Evolutionary conservation across 2,888 invertebrate genomes (phyloP).

Genomic region (Dryocosmus kuriphilus): DNA sequence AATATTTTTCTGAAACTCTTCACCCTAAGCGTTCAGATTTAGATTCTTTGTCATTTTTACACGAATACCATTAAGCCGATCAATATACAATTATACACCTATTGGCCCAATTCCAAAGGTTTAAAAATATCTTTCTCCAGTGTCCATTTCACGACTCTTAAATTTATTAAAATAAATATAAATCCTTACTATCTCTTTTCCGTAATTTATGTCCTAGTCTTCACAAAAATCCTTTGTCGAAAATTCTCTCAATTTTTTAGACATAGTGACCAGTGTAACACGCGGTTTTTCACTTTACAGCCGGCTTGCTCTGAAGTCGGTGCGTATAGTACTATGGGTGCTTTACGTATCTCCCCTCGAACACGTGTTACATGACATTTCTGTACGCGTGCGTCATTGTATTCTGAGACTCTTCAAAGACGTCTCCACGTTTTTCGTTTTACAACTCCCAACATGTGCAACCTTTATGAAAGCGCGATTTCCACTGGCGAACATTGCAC

Average conservation of each 20-base stretch:
- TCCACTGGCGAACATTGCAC: constrained; percentile 63
- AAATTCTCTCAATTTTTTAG: neutral
- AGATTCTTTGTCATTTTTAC: too few relatives aligned
- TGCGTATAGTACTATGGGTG: neutral
- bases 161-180: too few relatives aligned
- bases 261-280: neutral
- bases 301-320: constrained; percentile 11
- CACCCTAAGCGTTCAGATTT: too few relatives aligned
- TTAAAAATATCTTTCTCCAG: too few relatives aligned
- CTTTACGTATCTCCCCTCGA: neutral
- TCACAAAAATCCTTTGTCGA: neutral
- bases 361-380: constrained; percentile 11
- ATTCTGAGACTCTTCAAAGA: neutral
- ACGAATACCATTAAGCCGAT: too few relatives aligned
- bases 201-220: neutral
- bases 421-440: neutral
- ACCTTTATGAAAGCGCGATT: constrained; percentile 59
- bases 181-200: neutral
- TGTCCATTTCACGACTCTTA: too few relatives aligned
- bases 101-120: too few relatives aligned
- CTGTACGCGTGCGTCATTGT: constrained; percentile 24
- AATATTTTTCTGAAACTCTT: too few relatives aligned
- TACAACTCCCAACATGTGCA: constrained; percentile 52
- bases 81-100: too few relatives aligned
- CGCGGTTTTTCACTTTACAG: constrained; percentile 5